Base-by-base conservation (phyloP, 2,888 invertebrate species). In the Brachyopa scutellaris region DNA sequence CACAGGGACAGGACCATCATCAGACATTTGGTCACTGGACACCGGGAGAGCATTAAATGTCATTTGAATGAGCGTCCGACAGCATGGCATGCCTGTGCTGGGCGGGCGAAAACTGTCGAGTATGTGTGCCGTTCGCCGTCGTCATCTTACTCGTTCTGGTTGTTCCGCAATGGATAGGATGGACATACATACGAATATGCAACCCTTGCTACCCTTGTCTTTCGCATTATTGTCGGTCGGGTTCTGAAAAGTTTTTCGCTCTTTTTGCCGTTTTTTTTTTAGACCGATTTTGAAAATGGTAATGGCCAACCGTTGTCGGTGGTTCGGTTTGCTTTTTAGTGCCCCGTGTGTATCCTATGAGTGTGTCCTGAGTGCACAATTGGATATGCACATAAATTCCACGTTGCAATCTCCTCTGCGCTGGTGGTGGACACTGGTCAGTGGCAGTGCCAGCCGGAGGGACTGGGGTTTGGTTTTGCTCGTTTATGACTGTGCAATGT, bases 371-470 rank as follows among this genome's bases (percentile, higher is more conserved):
- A 66, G 70, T 82, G 82, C 82, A 83, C 83, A 78, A 83, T 83
- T 72, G 82, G 77, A 72, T 77, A 83, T 78, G 70, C 78, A 83
- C 78, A 83, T 83, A 83, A 77, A 83, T 83, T 83, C 67, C 72
- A 51, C 61, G 78, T 73, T 82, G 82, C 70, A 77, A 82, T 66
- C 69, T 76, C 70, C 66, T 26, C 38, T 73, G 53, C 55, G 49
- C 23, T 29, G 51, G 36, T 47, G 40, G 21, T 66, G 57, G 42
- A 23, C 53, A 57, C 66, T 57, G 11, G 40, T 5, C 13, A 26
- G 61, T 38, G 26, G 26, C 38, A 40, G 21, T 23, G 33, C 26
- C 59, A 51, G 61, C 57, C 55, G 53, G 31, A 64, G 73, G 78
- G 51, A 57, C 61, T 55, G 17, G 36, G 13, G 38, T 53, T 59